These are phyloP conservation scores for Calliscelio sp. DNA, from an alignment of 2,888 invertebrate genomes.

Conservation along the genomic window DNA sequence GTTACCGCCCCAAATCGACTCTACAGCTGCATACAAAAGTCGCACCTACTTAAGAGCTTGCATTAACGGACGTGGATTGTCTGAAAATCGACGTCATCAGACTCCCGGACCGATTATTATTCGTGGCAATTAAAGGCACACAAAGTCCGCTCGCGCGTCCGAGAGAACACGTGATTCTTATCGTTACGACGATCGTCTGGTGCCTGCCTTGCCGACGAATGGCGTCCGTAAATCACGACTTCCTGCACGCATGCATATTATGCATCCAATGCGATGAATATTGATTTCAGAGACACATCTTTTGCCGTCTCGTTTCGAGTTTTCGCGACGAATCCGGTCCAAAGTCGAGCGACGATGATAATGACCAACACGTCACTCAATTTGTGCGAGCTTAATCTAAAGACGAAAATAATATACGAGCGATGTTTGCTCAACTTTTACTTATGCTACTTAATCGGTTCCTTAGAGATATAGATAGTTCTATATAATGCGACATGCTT, in stretches of 20 bases:
- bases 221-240: slow-evolving; percentile 72
- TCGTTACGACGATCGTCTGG: slow-evolving; percentile 66
- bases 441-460: slow-evolving; percentile 37
- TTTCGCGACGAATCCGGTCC: slow-evolving; percentile 69
- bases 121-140: slow-evolving; percentile 68
- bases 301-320: slow-evolving; percentile 59
- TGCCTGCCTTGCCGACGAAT: slow-evolving; percentile 63
- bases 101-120: no score
- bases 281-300: slow-evolving; percentile 66
- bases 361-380: slow-evolving; percentile 50
- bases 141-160: slow-evolving; percentile 58
- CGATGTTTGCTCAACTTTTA: slow-evolving; percentile 42
- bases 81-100: no score
- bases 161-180: slow-evolving; percentile 60
- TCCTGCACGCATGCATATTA: slow-evolving; percentile 68
- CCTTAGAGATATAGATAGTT: slow-evolving; percentile 23
- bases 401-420: slow-evolving; percentile 60
- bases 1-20: no score
- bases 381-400: slow-evolving; percentile 52
- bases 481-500: no score
- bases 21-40: no score
- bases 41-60: no score
- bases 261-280: slow-evolving; percentile 69
- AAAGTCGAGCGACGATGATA: slow-evolving; percentile 65
- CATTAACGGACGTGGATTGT: no score